A percentile compares a stretch with the other conserved stretches of the same genome.
phyloP scores from a whole-genome alignment of 2,888 invertebrate species.

The Cheiracanthium punctorium region DNA sequence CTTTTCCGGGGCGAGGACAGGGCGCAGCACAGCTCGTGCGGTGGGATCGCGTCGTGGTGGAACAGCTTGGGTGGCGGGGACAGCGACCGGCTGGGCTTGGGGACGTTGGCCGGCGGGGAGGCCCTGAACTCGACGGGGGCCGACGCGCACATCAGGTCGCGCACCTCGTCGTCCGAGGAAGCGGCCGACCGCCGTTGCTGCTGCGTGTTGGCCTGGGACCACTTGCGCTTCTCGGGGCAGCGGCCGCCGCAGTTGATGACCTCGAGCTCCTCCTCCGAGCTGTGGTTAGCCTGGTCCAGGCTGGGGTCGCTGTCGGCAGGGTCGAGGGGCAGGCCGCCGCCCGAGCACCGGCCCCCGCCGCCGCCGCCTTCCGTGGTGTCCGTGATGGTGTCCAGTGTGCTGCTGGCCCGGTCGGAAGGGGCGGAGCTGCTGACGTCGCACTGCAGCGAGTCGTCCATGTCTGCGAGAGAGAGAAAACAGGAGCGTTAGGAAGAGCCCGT shows the following conservation, averaged over 20 bases:
- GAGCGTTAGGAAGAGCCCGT: neutral
- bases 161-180: constrained; percentile 82
- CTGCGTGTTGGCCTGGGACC: constrained; percentile 80
- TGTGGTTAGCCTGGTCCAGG: constrained; percentile 84
- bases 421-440: constrained; percentile 60
- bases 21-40: constrained; percentile 73
- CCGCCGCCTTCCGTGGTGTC: constrained; percentile 42
- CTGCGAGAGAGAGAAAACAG: constrained; percentile 22
- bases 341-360: neutral
- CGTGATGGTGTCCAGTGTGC: constrained; percentile 65
- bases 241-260: constrained; percentile 80
- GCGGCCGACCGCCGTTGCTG: constrained; percentile 73
- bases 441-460: constrained; percentile 63
- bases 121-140: constrained; percentile 92
- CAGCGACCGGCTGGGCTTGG: constrained; percentile 81
- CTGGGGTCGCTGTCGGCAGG: constrained; percentile 80
- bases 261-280: constrained; percentile 93
- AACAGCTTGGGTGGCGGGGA: constrained; percentile 72
- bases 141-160: constrained; percentile 81
- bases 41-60: constrained; percentile 72
- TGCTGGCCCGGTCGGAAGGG: constrained; percentile 65
- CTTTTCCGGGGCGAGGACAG: constrained; percentile 74
- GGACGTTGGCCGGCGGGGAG: constrained; percentile 91
- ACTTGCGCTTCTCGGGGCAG: constrained; percentile 84
- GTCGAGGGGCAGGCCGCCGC: constrained; percentile 72